Conservation (phyloP, 2,113 vertebrate genomes). For the Rhipidura dahli region DNA sequence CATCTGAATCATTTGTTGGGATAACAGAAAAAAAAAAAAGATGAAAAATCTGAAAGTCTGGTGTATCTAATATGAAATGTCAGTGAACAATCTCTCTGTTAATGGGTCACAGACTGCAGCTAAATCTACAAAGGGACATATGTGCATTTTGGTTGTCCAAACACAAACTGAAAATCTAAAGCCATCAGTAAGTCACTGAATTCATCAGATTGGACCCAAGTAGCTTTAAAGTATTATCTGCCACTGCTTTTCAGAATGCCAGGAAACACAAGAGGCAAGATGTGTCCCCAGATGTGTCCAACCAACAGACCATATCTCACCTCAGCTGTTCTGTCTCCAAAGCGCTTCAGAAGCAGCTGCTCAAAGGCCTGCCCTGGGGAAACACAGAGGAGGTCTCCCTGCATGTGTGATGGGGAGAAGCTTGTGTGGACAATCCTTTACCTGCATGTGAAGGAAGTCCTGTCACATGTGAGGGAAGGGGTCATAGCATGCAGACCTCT, state of each 20-base stretch:
- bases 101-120: neutral
- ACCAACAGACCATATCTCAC: neutral
- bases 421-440: neutral
- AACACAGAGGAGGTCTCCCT: neutral
- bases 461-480: neutral
- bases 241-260: neutral
- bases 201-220: neutral
- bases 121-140: neutral
- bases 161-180: neutral
- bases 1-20: neutral
- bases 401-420: neutral
- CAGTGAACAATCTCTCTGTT: neutral
- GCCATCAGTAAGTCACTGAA: neutral
- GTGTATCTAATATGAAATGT: neutral
- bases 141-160: neutral
- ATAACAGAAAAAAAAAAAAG: neutral
- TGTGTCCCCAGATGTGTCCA: neutral
- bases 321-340: neutral
- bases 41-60: neutral
- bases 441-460: neutral
- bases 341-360: neutral
- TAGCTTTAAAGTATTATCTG: neutral
- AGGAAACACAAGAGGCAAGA: neutral
- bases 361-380: neutral
- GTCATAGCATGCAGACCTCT: neutral